Evolutionary conservation across 92 coral and sea anemone species (phyloP).

Genomic region (Meandrina meandrites): DNA sequence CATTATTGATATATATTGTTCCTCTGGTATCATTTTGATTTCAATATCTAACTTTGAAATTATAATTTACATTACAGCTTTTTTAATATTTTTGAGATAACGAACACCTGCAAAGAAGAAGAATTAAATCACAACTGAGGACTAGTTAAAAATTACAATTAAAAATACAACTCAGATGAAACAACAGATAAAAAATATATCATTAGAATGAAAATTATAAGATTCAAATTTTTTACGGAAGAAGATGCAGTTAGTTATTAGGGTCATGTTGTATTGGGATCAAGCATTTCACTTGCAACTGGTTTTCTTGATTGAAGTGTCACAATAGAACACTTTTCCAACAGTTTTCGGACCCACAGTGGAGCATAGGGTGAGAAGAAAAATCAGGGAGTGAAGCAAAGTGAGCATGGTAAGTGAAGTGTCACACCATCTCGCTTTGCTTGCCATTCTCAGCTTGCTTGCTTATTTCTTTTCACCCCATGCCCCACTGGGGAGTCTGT

Average conservation of each 20-base stretch:
- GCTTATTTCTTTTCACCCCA: too few relatives aligned
- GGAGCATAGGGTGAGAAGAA: too few relatives aligned
- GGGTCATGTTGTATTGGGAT: not conserved
- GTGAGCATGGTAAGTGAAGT: too few relatives aligned
- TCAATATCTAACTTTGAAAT: not conserved
- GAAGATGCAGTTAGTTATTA: not conserved
- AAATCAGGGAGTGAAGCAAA: too few relatives aligned
- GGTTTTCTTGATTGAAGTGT: not conserved
- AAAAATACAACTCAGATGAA: not conserved
- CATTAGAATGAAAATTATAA: not conserved
- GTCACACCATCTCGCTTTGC: too few relatives aligned
- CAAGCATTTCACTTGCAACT: not conserved
- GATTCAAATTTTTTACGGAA: not conserved
- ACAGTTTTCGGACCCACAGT: too few relatives aligned
- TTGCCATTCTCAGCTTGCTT: too few relatives aligned
- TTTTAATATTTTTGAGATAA: not conserved
- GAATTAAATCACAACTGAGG: not conserved
- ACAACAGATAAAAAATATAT: not conserved
- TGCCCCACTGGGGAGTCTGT: too few relatives aligned
- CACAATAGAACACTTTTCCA: not conserved
- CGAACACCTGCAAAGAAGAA: not conserved
- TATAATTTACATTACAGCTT: not conserved
- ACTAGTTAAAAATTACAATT: not conserved
- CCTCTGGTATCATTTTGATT: not conserved
- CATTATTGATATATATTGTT: not conserved